phyloP scores from a whole-genome alignment of 2,888 invertebrate genomes.

The Pyrocoelia pectoralis region DNA sequence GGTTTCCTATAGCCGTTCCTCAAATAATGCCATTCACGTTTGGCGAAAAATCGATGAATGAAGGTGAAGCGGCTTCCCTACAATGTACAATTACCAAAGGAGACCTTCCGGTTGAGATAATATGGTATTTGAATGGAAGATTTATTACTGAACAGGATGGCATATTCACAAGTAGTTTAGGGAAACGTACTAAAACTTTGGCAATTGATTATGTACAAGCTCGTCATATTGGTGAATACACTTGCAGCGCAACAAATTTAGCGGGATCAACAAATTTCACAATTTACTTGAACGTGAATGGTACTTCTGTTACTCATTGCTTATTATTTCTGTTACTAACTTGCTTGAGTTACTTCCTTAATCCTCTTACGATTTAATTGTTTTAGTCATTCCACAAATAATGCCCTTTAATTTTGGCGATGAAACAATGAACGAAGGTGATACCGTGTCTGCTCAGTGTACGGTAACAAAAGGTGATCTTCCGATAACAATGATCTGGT shows the following conservation, averaged over 20 bases:
- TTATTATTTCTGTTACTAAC: too few species aligned
- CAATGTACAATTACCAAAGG: slow-evolving; percentile 80
- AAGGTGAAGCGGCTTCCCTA: slow-evolving; percentile 77
- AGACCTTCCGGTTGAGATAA: slow-evolving; percentile 74
- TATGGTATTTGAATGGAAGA: slow-evolving; percentile 72
- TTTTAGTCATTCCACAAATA: slow-evolving; percentile 73
- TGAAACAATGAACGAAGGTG: slow-evolving; percentile 78
- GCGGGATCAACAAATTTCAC: slow-evolving; percentile 63
- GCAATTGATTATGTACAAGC: slow-evolving; percentile 67
- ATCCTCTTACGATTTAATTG: slow-evolving; percentile 26
- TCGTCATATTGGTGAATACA: slow-evolving; percentile 65
- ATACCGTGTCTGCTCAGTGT: slow-evolving; percentile 77
- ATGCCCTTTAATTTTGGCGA: slow-evolving; percentile 76
- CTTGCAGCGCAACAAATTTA: slow-evolving; percentile 63
- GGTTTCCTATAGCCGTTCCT: slow-evolving; percentile 70
- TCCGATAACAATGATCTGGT: slow-evolving; percentile 75
- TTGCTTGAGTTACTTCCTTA: not conserved
- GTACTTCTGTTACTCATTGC: slow-evolving; percentile 56
- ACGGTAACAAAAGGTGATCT: slow-evolving; percentile 78
- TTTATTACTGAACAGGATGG: not conserved
- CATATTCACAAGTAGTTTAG: slow-evolving; percentile 66
- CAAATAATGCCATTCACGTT: slow-evolving; percentile 77
- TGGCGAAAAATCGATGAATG: slow-evolving; percentile 77
- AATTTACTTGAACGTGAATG: slow-evolving; percentile 64
- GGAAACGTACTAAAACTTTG: slow-evolving; percentile 69